Evolutionary conservation across 1,140 invertebrate species (phyloP), one percentile per base, ranked within the genome.

Genomic region (Anastrepha ludens): DNA sequence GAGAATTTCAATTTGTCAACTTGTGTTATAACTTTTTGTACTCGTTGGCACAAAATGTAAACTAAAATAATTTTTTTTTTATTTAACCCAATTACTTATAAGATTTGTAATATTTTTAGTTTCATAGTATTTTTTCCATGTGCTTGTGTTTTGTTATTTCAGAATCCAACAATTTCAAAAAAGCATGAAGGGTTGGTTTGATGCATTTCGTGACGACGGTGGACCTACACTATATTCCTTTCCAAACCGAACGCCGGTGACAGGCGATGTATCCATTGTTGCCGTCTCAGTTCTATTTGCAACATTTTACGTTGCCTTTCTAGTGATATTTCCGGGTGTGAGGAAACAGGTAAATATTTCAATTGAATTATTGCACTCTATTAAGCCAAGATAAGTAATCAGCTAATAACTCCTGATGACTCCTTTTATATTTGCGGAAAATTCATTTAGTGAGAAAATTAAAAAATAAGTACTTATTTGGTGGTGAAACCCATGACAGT

Each of bases 301-400:
- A 90, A 98, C 98, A 86, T 94, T 98, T 88, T 99, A 98, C 94
- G 94, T 98, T 74, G 98, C 98, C 50, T 98, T 99, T 93, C 95
- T 99, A 88, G 96, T 98, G 90, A 97, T 99, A 89, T 98, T 99
- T 93, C 98, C 98, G 62, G 98, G 98, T 87, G 97, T 99, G 89
- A 95, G 98, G 89, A 99, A 98, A 94, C 97, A 99, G 96, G 98
- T 98, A 94, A 94, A 94, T 86, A 41, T 64, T 47, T 5, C 39
- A 11, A 0, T 29, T 29, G 1, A 29, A 29, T 29, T 0, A 29
- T 29, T 29, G 29, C 1, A 29, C 1, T 29, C 29, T 29, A 29
- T 29, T 0, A 29, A 29, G 29, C 29, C n/a, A n/a, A n/a, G n/a
- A n/a, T n/a, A n/a, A n/a, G 29, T 29, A 0, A 29, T 29, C 29